Evolutionary conservation across 2,888 invertebrate species (phyloP), one percentile per base, ranked within the genome.

Genomic region (Eurois occulta): DNA sequence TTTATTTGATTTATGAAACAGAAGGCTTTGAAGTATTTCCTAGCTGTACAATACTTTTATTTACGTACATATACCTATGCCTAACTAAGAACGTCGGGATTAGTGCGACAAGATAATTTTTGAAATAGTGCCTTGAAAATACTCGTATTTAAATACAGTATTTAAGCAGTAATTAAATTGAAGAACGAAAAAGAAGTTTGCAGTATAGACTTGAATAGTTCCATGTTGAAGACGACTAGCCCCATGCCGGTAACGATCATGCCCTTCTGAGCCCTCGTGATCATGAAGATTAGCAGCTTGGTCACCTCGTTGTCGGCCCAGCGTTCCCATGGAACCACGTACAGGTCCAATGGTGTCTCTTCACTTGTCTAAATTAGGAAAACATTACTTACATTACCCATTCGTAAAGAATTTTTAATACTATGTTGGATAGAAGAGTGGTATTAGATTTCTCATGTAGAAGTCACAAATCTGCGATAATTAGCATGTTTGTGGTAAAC

Each of bases 151-250:
- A 52, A 41, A 24, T 13, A 8, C 13, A 13, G 0, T 43, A 13
- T 35, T 79, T 86, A 90, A 60, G 89, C 88, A 52, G 93, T 92
- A 55, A 95, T 94, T 55, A 95, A 91, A 28, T 95, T 95, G 35
- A 93, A 95, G 86, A 95, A 93, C 0, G 95, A 95, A 78, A 95
- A 95, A 65, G 95, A 94, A 8, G 94, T 93, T 84, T 95, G 94
- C 76, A 95, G 78, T 35, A 95, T 93, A n/a, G 94, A 94, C 58
- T 95, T 92, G 72, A 95, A 95, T 7, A 94, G 88, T 43, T 95
- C 92, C 95, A 95, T 95, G 72, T 95, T 94, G 86, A 91, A 94
- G 6, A 91, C 85, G 0, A 95, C 91, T 7, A 95, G 84, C 0
- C 93, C 93, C 70, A 91, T 90, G 4, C 95, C 95, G 10, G 93